Conservation (phyloP, 2,888 invertebrate species). For the Cenopis cana region DNA sequence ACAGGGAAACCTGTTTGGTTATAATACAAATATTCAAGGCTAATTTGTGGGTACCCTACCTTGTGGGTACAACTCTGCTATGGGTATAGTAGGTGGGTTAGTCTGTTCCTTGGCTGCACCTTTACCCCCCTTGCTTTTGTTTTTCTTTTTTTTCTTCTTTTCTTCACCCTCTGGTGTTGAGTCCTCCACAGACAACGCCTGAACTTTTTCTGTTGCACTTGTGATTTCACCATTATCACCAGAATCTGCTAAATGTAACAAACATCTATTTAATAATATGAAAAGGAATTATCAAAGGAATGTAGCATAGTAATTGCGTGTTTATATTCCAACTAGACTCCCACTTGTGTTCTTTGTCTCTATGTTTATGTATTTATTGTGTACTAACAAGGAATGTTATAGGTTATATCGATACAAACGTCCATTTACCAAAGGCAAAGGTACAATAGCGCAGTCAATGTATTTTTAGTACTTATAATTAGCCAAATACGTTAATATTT, state of each 20-base stretch:
- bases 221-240: conserved; percentile 56
- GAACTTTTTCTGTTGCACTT: conserved; percentile 62
- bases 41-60: conserved; percentile 80
- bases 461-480: neutral
- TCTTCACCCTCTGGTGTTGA: conserved; percentile 81
- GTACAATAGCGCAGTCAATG: neutral
- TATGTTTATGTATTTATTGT: conserved; percentile 17
- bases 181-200: conserved; percentile 74
- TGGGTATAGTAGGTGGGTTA: conserved; percentile 94
- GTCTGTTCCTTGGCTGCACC: conserved; percentile 86
- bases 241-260: conserved; percentile 51
- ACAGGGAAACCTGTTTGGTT: too few species aligned
- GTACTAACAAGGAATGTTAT: conserved; percentile 1
- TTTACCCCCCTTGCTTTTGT: conserved; percentile 83
- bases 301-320: neutral
- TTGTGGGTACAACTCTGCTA: conserved; percentile 93
- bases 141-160: conserved; percentile 88
- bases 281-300: too few species aligned
- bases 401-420: conserved; percentile 12
- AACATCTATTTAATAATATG: neutral
- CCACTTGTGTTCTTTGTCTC: conserved; percentile 12
- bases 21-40: neutral
- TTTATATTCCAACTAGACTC: conserved; percentile 14
- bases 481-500: conserved; percentile 39
- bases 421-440: conserved; percentile 7